phyloP scores from a whole-genome alignment of 2,888 invertebrate genomes.

The Automeris io region DNA sequence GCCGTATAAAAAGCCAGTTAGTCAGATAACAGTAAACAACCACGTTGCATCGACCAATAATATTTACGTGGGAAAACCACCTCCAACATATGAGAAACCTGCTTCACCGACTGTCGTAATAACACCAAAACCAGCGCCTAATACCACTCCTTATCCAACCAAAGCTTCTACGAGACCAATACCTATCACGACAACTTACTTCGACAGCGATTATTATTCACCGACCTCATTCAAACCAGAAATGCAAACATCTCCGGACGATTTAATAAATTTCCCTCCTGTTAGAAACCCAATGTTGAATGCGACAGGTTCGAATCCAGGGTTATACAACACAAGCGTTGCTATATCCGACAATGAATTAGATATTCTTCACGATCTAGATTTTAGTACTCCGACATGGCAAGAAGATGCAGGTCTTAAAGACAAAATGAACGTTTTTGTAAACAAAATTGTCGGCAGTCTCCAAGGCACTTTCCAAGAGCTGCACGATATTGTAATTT shows the following conservation, averaged over 20 bases:
- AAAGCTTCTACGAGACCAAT: constrained; percentile 36
- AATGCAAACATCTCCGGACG: constrained; percentile 81
- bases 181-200: constrained; percentile 34
- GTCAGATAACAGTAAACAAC: constrained; percentile 78
- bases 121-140: constrained; percentile 80
- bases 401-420: constrained; percentile 85
- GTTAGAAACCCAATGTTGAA: constrained; percentile 90
- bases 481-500: constrained; percentile 83
- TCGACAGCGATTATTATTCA: constrained; percentile 47
- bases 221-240: constrained; percentile 67
- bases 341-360: constrained; percentile 74
- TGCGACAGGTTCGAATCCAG: constrained; percentile 77
- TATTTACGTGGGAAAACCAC: constrained; percentile 62
- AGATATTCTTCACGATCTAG: constrained; percentile 70
- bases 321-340: constrained; percentile 64
- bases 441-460: constrained; percentile 89
- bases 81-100: constrained; percentile 59
- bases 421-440: constrained; percentile 88
- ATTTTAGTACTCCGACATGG: constrained; percentile 87
- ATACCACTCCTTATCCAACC: constrained; percentile 53
- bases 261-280: constrained; percentile 88
- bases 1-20: constrained; percentile 68
- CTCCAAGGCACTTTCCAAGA: constrained; percentile 90
- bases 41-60: constrained; percentile 77
- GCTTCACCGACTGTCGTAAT: constrained; percentile 80